phyloP scores from a whole-genome alignment of 2,113 vertebrate genomes.

The Coregonus clupeaformis region DNA sequence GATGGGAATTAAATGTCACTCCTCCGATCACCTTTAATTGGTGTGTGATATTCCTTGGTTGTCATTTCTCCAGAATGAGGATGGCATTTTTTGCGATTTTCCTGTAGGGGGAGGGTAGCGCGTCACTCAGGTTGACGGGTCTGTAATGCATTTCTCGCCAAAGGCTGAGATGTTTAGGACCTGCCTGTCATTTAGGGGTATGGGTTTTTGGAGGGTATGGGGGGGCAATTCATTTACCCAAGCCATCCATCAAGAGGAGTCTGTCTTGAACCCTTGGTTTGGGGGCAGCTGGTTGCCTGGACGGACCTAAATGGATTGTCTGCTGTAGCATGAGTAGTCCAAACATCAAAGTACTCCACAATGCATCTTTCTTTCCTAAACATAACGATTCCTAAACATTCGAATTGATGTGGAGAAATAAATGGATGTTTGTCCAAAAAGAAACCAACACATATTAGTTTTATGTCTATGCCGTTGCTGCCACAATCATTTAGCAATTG shows the following conservation, averaged over 20 bases:
- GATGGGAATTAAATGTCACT: constrained; percentile 70
- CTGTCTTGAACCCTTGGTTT: constrained; percentile 46
- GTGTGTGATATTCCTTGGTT: constrained; percentile 70
- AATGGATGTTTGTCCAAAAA: neutral
- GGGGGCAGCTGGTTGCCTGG: constrained; percentile 30
- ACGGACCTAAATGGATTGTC: neutral
- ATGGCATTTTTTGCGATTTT: constrained; percentile 60
- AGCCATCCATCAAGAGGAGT: constrained; percentile 49
- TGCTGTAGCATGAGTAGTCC: neutral
- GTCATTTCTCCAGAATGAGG: constrained; percentile 67
- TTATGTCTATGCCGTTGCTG: constrained; percentile 6
- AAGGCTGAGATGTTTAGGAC: constrained; percentile 36
- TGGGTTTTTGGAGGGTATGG: constrained; percentile 8
- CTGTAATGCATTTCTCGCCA: constrained; percentile 65
- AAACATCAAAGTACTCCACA: neutral
- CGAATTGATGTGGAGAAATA: neutral
- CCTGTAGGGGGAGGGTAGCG: constrained; percentile 36
- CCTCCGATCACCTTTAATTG: constrained; percentile 65
- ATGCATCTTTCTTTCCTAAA: neutral
- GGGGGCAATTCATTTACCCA: constrained; percentile 59
- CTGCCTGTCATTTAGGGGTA: constrained; percentile 58
- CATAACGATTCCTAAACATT: neutral
- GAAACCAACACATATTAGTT: neutral
- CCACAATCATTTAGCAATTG: constrained; percentile 20
- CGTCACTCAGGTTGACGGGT: constrained; percentile 67